Evolutionary conservation across 2,113 vertebrate genomes (phyloP), one percentile per base, ranked within the genome.

Genomic region (Macquaria australasica): DNA sequence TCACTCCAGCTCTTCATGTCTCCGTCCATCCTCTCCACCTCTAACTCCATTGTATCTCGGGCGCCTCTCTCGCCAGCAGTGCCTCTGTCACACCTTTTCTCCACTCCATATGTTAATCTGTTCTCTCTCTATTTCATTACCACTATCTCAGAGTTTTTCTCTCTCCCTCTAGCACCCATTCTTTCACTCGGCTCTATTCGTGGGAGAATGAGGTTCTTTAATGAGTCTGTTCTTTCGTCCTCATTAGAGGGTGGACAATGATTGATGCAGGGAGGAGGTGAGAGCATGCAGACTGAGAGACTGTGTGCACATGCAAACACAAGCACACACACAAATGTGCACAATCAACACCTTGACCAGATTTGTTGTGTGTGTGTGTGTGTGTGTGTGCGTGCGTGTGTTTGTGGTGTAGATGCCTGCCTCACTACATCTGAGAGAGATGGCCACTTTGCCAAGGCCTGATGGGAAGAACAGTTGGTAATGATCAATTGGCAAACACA

Each of bases 241-340:
- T 91, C 92, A 91, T 92, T 93, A 90, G 89, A 80, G 77, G 86
- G 87, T 87, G 90, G 91, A 93, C 87, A 89, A 64, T 90, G 89
- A 95, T 86, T 83, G 94, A 95, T 92, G 88, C 31, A 21, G 63
- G 77, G 63, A 77, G 78, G 73, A 81, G 77, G 83, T 66, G 79
- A 66, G 79, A 79, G 55, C 66, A 63, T 59, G 69, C 50, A 80
- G 56, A 70, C 67, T 34, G 39, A 70, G 37, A 34, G 58, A 68
- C 81, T 45, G 41, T 77, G 73, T 51, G 53, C 51, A 41, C 73
- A 73, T 76, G 64, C 43, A 81, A 78, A 72, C 66, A 79, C 53
- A 84, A 18, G 12, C 55, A n/a, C 23, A n/a, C n/a, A 12, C 62
- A 82, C 70, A 69, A 73, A 74, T 16, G 48, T 50, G 50, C 64